phyloP scores from a whole-genome alignment of 2,888 invertebrate species.

The Mythimna albipuncta region DNA sequence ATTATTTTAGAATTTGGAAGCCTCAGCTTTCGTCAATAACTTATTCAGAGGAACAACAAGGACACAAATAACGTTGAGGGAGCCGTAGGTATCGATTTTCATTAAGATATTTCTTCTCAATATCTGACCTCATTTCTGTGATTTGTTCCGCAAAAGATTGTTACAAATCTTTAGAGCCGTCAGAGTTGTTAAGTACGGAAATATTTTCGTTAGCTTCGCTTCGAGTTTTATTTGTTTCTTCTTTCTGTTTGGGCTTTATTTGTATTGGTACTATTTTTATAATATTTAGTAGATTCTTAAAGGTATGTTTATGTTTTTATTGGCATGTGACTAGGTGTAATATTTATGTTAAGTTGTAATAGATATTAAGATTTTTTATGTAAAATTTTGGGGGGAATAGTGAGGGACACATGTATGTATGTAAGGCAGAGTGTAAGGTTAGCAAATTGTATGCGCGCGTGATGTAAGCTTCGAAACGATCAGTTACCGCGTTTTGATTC shows the following conservation, averaged over 20 bases:
- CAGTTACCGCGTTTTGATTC: too few species aligned
- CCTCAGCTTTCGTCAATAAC: constrained; percentile 13
- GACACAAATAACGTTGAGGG: constrained; percentile 32
- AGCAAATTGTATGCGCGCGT: too few species aligned
- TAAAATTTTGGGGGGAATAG: too few species aligned
- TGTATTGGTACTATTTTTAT: not conserved
- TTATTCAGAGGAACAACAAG: constrained; percentile 42
- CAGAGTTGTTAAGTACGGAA: constrained; percentile 7
- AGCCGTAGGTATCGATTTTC: constrained; percentile 47
- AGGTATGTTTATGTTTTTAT: too few species aligned
- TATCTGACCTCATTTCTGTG: constrained; percentile 53
- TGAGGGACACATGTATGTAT: too few species aligned
- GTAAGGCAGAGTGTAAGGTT: too few species aligned
- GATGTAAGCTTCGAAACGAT: too few species aligned
- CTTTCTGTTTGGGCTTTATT: not conserved
- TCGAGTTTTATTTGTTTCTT: constrained; percentile 16
- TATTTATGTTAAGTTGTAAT: too few species aligned
- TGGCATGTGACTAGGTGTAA: too few species aligned
- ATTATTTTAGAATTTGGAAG: constrained; percentile 6
- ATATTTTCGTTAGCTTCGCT: constrained; percentile 13
- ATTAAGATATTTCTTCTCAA: constrained; percentile 45
- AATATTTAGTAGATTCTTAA: not conserved
- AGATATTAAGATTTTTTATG: too few species aligned
- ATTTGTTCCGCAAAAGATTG: constrained; percentile 43
- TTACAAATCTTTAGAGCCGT: constrained; percentile 28